Conservation (phyloP, 2,888 invertebrate species). For the Chaitophorus viminalis region DNA sequence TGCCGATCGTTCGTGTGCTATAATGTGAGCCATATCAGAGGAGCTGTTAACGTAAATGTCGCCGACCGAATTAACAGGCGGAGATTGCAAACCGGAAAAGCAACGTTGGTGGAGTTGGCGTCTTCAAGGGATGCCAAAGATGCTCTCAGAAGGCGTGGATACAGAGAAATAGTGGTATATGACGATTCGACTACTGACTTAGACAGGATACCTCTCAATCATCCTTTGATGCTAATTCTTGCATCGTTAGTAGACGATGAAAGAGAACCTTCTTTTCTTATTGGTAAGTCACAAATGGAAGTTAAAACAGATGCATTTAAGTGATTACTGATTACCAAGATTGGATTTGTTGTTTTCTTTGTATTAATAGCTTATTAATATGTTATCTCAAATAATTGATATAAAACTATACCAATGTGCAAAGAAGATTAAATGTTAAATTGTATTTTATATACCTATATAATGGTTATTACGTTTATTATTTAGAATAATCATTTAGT, state of each 20-base stretch:
- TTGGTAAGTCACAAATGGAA: constrained; percentile 71
- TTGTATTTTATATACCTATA: no score
- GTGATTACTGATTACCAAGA: no score
- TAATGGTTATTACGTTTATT: no score
- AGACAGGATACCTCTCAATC: constrained; percentile 71
- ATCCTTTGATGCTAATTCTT: constrained; percentile 75
- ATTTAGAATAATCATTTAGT: no score
- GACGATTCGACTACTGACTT: constrained; percentile 76
- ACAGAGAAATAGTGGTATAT: constrained; percentile 76
- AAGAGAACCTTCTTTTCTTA: constrained; percentile 74
- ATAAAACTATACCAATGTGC: no score
- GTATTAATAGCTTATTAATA: no score
- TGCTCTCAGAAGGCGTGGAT: constrained; percentile 70
- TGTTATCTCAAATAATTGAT: no score
- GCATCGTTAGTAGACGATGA: constrained; percentile 76
- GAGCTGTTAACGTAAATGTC: constrained; percentile 78
- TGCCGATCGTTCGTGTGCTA: constrained; percentile 74
- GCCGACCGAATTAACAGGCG: constrained; percentile 77
- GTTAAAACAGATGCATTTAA: no score
- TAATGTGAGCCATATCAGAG: constrained; percentile 76
- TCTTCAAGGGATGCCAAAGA: constrained; percentile 75
- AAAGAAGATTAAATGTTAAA: no score
- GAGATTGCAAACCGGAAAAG: constrained; percentile 75
- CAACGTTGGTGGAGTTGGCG: constrained; percentile 75
- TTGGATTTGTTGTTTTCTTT: no score